phyloP scores from a whole-genome alignment of 2,113 vertebrate species.

The Ascaphus truei region DNA sequence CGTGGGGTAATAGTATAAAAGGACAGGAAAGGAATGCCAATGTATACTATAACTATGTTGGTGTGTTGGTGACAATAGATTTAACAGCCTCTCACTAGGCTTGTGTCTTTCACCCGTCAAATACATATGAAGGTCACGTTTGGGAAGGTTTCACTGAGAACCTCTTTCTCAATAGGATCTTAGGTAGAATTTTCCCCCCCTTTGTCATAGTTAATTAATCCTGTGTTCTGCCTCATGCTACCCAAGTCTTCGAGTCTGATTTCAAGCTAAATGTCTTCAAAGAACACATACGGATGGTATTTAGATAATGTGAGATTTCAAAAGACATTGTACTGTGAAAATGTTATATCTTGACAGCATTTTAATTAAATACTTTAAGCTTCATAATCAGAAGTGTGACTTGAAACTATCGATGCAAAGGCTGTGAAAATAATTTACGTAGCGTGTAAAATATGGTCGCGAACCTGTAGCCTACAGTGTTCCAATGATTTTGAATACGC shows the following conservation, averaged over 20 bases:
- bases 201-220: constrained; percentile 24
- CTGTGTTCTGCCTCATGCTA: constrained; percentile 15
- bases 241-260: neutral
- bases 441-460: neutral
- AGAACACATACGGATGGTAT: constrained; percentile 25
- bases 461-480: neutral
- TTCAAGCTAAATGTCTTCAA: constrained; percentile 29
- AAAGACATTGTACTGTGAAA: constrained; percentile 31
- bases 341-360: constrained; percentile 29
- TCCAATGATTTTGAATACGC: constrained; percentile 4
- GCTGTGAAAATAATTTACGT: constrained; percentile 30
- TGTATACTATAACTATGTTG: too few relatives aligned
- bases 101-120: too few relatives aligned
- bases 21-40: too few relatives aligned
- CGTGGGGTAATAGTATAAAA: too few relatives aligned
- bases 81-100: too few relatives aligned
- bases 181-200: too few relatives aligned
- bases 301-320: constrained; percentile 30
- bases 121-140: too few relatives aligned
- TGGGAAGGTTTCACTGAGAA: too few relatives aligned
- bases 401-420: constrained; percentile 27
- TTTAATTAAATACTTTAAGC: constrained; percentile 37
- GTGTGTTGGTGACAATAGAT: too few relatives aligned
- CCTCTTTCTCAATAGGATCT: too few relatives aligned
- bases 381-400: constrained; percentile 26